Evolutionary conservation across 2,113 vertebrate genomes (phyloP), one percentile per base, ranked within the genome.

Genomic region (Protomyctophum bolini): DNA sequence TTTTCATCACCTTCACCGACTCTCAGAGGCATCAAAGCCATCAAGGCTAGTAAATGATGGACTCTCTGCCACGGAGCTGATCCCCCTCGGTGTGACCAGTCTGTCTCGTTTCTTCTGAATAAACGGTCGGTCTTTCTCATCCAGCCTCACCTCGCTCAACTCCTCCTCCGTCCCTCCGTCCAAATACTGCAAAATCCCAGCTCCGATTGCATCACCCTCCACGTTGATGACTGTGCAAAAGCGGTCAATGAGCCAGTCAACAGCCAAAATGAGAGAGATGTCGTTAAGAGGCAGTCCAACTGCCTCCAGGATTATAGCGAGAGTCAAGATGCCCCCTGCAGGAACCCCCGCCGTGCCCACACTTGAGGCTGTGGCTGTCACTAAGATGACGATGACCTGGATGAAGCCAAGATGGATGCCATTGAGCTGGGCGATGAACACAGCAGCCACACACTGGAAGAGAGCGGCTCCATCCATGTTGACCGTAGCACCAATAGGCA

Each of bases 391-490:
- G 70, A 97, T 91, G 87, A 97, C 82, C 72, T 96, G 93, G 84
- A 96, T 91, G 49, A 97, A 94, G 91, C 96, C 89, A n/a, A 97
- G 89, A 0, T 91, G 0, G 0, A 15, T 0, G 29, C 73, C 2
- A 66, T 96, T 96, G 9, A 96, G 91, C 87, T 97, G 96, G 0
- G 96, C 96, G 0, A 97, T 97, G 82, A 96, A 97, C 66, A 97
- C 96, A 0, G 96, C 88, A 0, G 96, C 96, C 76, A 96, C 95
- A 0, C 96, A 96, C 91, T 97, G 96, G 88, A 97, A 97, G 52
- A 95, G 94, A 0, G 96, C 96, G 0, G 96, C 96, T 0, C 96
- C 96, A 0, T 97, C 96, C 96, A 97, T 97, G 92, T 97, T 97
- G 65, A 97, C 95, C 0, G 96, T 97, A 10, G 96, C 95, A 0